Evolutionary conservation across 2,888 invertebrate species (phyloP), one percentile per base, ranked within the genome.

Genomic region (Abrostola triplasia): DNA sequence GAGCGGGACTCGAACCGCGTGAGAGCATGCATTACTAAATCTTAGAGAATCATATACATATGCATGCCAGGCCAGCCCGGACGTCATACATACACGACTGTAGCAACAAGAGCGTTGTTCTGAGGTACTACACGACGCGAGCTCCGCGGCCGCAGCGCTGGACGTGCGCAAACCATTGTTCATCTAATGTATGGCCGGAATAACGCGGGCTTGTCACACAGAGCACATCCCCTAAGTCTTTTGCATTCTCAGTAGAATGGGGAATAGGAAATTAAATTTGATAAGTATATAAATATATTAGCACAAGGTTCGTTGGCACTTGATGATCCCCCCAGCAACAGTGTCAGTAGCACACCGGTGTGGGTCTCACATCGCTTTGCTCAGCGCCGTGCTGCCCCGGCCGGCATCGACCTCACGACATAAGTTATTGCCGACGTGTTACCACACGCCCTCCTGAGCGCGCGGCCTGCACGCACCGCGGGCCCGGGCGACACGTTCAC

Each of bases 351-450:
- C 13, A 4, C 12, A n/a, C 7, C 13, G 8, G 13, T 13, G 12
- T 0, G 0, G 12, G 1, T 13, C 13, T 12, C 12, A 6, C 12
- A 5, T 44, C 12, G 8, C 24, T 8, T 7, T 1, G 13, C 13
- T 47, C 13, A 24, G 24, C 13, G 13, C 13, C 44, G 7, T 12
- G 42, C 7, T 13, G 44, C 44, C 44, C 0, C 12, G 24, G 12
- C 12, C 12, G 11, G 44, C 44, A 8, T 24, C 6, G 13, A 24
- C 44, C 12, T 24, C 44, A 36, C 52, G 41, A 36, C n/a, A 52
- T 55, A 37, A 71, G 71, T 66, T 61, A 70, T 71, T 44, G 47
- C 50, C 36, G 56, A 56, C 56, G 38, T 40, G 47, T 59, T 67
- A 70, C 67, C 56, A 59, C 63, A 38, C 36, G 40, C 38, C 47